Base-by-base conservation (phyloP, 2,888 invertebrate species). In the Nomada fabriciana region DNA sequence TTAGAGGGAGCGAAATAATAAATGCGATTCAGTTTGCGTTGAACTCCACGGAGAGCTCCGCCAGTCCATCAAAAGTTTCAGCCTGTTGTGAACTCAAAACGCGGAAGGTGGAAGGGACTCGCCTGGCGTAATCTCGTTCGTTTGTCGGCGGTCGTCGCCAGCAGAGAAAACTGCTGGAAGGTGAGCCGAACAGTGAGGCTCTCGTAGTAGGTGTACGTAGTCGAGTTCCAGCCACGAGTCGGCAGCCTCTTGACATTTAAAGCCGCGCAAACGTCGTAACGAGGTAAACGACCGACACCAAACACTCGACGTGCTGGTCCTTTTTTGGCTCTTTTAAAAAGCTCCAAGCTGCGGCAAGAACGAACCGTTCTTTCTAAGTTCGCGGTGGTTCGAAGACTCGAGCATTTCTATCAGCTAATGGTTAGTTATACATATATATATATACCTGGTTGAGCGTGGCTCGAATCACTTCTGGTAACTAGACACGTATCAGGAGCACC, bases 251-350 rank as follows among this genome's bases (percentile, higher is more conserved):
- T 73, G 82, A 81, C 82, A 72, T 82, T 82, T 82, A 80, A 76
- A 82, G 76, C 69, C 59, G 68, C 29, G 76, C 72, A 72, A 80
- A 82, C 80, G 63, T 76, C 59, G 75, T 76, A 72, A 82, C 81
- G 82, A 82, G 82, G 82, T 80, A 82, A 82, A 82, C 82, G 82
- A 80, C 82, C 81, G 80, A 53, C 76, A 68, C 61, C 76, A 76
- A 80, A 71, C 76, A 68, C 63, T 25, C 47, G 60, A n/a, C 23
- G 15, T 9, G n/a, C n/a, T n/a, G 15, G 36, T 50, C 63, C 57
- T 13, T 60, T 25, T 55, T 72, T 60, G 47, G n/a, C 36, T 47
- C 52, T 47, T 70, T 75, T 43, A 20, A 67, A 77, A 77, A 59
- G 25, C 65, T 60, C 20, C 36, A 10, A 59, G 52, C 76, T 79